Base-by-base conservation (phyloP, 2,113 vertebrate species). In the Casuarius casuarius region DNA sequence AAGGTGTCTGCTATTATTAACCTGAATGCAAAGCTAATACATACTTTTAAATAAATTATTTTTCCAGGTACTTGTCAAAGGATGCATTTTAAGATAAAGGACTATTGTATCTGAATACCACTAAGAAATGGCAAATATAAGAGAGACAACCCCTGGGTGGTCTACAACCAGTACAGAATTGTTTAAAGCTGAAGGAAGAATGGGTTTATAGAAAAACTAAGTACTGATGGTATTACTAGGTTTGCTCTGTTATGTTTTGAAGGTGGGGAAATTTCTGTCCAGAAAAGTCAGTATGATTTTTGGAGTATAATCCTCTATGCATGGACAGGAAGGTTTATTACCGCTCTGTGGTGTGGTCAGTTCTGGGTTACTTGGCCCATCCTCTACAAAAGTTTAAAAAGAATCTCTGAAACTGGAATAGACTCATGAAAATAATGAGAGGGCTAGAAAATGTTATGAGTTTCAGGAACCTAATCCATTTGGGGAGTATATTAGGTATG, bases 261-360 rank as follows among this genome's bases (percentile, higher is more conserved):
- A 65, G 10, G 10, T 15, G 5, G 2, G 5, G 4, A 4, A 2
- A 52, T 44, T 28, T 59, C n/a, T 22, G 8, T 40, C 11, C 19
- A 49, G 42, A 35, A 61, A 49, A 61, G 12, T 77, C 28, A 46
- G 33, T 48, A 35, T 38, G 12, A 25, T 22, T 12, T 71, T 80
- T 62, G 48, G 18, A 8, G 8, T 61, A 33, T 14, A 78, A 67
- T 48, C 8, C 31, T 29, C 46, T 56, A n/a, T 35, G 21, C 28
- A 67, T 61, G 12, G 1, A 0, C 31, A 78, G 28, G 7, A 23
- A 44, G 56, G 21, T 78, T 78, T 90, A 40, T 67, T 82, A 18
- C 2, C 4, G 42, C 33, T 83, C 40, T 78, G 33, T 2, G 5
- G 12, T 61, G 48, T 15, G 10, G 7, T 59, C 46, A 54, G 12